These are phyloP conservation scores for Poecilia picta DNA, from an alignment of 2,797 vertebrate species.

Conservation along the genomic window DNA sequence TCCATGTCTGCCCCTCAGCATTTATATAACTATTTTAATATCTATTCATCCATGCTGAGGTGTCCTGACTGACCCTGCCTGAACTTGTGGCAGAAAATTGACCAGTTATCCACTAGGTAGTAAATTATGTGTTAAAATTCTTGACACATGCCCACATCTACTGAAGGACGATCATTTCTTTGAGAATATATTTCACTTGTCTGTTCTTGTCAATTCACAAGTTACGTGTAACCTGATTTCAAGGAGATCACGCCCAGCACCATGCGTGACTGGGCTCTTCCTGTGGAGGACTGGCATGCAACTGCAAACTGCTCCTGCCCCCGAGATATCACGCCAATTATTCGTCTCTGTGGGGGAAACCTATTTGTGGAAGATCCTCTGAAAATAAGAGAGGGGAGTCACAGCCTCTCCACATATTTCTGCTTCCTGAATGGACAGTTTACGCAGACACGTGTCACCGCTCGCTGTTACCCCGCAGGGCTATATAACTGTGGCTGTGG, in stretches of 20 bases:
- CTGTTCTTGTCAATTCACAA: neutral
- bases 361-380: slow-evolving; percentile 77
- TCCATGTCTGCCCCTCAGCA: neutral
- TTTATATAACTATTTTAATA: neutral
- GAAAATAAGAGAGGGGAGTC: slow-evolving; percentile 67
- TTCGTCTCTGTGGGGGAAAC: slow-evolving; percentile 79
- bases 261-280: slow-evolving; percentile 67
- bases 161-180: too few species aligned
- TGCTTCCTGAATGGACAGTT: slow-evolving; percentile 71
- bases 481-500: slow-evolving; percentile 50
- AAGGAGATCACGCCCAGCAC: slow-evolving; percentile 49
- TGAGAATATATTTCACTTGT: neutral
- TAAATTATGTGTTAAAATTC: neutral
- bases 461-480: slow-evolving; percentile 59
- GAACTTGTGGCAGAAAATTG: neutral
- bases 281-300: slow-evolving; percentile 74
- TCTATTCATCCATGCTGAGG: neutral
- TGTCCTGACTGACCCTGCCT: neutral
- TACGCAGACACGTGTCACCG: slow-evolving; percentile 56
- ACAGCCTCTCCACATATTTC: slow-evolving; percentile 48
- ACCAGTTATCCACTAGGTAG: neutral
- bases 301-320: slow-evolving; percentile 70
- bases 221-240: neutral
- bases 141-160: neutral
- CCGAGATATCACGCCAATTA: slow-evolving; percentile 82